Conservation (phyloP, 2,888 invertebrate genomes). For the Agrochola circellaris region DNA sequence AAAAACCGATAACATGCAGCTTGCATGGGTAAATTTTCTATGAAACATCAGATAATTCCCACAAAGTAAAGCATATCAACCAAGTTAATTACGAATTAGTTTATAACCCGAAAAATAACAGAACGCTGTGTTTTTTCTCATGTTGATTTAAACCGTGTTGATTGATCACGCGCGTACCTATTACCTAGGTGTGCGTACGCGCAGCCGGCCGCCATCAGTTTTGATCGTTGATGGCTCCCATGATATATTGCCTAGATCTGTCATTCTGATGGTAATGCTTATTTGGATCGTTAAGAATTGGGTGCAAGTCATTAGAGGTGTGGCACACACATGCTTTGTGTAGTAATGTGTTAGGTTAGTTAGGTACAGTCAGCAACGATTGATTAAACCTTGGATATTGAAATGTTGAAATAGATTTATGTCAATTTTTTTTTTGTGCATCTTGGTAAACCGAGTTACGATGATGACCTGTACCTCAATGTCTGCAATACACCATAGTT, state of each 20-base stretch:
- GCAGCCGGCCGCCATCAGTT: slow-evolving; percentile 58
- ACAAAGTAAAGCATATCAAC: background rate
- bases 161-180: slow-evolving; percentile 56
- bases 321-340: background rate
- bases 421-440: background rate
- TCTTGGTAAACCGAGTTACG: background rate
- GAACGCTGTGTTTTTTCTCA: slow-evolving; percentile 23
- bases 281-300: slow-evolving; percentile 56
- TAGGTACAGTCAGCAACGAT: background rate
- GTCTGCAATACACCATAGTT: background rate
- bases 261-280: slow-evolving; percentile 65
- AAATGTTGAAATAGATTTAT: no score
- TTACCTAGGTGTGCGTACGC: slow-evolving; percentile 46
- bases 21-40: background rate
- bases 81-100: slow-evolving; percentile 21
- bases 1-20: background rate
- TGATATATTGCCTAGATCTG: slow-evolving; percentile 64
- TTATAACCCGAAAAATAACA: slow-evolving; percentile 13
- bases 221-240: slow-evolving; percentile 52
- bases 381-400: background rate
- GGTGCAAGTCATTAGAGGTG: slow-evolving; percentile 49
- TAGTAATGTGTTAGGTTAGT: background rate
- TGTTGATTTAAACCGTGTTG: slow-evolving; percentile 58
- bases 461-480: background rate
- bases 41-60: background rate